phyloP scores from a whole-genome alignment of 2,888 invertebrate genomes.

The Melanchra persicariae region DNA sequence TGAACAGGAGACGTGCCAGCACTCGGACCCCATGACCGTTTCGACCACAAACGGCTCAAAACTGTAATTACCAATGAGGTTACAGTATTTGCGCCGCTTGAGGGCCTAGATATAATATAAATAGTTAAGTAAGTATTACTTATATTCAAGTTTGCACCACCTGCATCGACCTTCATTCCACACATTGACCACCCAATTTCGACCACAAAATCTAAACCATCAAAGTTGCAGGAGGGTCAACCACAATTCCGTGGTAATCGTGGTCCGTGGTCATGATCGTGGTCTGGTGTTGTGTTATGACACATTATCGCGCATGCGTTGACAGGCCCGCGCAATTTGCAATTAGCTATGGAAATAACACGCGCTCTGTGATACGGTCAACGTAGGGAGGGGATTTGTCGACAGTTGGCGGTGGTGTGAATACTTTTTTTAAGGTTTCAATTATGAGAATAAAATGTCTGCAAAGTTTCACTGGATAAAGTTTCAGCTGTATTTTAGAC shows the following conservation, averaged over 20 bases:
- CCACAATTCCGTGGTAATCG: slow-evolving; percentile 68
- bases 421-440: no score
- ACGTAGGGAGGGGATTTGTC: slow-evolving; percentile 68
- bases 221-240: slow-evolving; percentile 66
- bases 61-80: no score
- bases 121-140: no score
- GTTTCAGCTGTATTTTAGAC: no score
- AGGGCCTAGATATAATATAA: no score
- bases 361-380: slow-evolving; percentile 74
- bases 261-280: slow-evolving; percentile 70
- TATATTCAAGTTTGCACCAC: not conserved
- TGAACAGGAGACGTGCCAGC: no score
- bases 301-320: slow-evolving; percentile 88
- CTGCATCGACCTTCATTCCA: not conserved
- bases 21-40: no score
- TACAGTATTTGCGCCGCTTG: no score
- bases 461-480: no score
- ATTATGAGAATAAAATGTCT: no score
- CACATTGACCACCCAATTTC: slow-evolving; percentile 8
- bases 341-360: slow-evolving; percentile 89
- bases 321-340: slow-evolving; percentile 88
- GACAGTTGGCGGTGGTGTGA: slow-evolving; percentile 8
- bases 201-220: slow-evolving; percentile 43
- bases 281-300: slow-evolving; percentile 79
- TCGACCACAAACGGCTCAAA: no score